phyloP scores from a whole-genome alignment of 2,113 vertebrate species.

The Rhineura floridana region DNA sequence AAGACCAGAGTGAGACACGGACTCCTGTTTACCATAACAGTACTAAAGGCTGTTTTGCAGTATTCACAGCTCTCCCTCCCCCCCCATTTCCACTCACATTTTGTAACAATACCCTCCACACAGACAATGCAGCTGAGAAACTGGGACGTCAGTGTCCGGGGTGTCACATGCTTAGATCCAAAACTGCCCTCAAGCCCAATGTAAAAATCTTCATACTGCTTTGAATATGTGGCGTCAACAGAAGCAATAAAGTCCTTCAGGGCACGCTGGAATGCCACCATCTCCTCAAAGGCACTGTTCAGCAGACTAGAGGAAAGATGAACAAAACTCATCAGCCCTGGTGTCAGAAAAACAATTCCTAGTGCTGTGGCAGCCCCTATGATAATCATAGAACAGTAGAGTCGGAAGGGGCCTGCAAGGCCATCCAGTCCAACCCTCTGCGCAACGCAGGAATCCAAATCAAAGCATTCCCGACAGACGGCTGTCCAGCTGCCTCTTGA shows the following conservation, averaged over 20 bases:
- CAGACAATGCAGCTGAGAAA: constrained; percentile 94
- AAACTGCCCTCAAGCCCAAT: constrained; percentile 95
- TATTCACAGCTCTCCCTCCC: rapidly evolving
- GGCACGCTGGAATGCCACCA: constrained; percentile 91
- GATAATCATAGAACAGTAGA: not conserved
- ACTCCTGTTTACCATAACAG: no score
- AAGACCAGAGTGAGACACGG: no score
- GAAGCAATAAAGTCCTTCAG: constrained; percentile 92
- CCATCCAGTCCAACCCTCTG: no score
- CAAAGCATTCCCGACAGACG: no score
- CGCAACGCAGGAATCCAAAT: no score
- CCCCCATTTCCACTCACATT: constrained; percentile 81
- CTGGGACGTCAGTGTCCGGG: constrained; percentile 89
- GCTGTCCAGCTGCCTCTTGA: no score
- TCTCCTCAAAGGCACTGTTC: constrained; percentile 89
- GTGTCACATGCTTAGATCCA: constrained; percentile 91
- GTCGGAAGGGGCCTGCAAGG: no score
- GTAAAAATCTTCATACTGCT: constrained; percentile 96
- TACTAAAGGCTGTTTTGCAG: not conserved
- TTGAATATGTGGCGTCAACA: constrained; percentile 92
- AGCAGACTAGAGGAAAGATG: constrained; percentile 79
- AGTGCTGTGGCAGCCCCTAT: not conserved
- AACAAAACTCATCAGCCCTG: not conserved
- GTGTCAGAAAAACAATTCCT: not conserved
- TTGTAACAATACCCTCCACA: constrained; percentile 96